Base-by-base conservation (phyloP, 2,113 vertebrate genomes). In the Crotalus horridus region DNA sequence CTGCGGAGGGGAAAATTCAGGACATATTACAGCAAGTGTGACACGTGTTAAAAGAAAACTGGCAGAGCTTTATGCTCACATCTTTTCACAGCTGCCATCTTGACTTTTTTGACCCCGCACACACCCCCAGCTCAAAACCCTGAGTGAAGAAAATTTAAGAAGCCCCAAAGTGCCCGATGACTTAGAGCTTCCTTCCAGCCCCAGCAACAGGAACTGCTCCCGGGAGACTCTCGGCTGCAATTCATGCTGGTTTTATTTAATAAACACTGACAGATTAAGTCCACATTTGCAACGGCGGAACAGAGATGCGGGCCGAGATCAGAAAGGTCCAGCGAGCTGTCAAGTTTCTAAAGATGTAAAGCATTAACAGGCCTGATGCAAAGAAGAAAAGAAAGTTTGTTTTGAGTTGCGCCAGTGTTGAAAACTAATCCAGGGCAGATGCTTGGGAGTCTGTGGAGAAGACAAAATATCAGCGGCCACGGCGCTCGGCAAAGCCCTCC, bases 381-480 rank as follows among this genome's bases (percentile, higher is more conserved):
- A 94, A 93, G 94, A 95, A 97, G 64, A 69, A 96, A 94, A 43
- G 89, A 33, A 93, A 90, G 90, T 89, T 89, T 95, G 46, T 81
- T 95, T 96, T 96, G 94, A 95, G 95, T 96, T 94, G 94, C 89
- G 90, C 69, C 93, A 95, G 87, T 95, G 95, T 91, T 54, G 93
- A 94, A 61, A 93, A 90, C 48, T 97, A 97, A 97, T 96, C 96
- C 94, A 95, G 93, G 95, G 95, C 96, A 96, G 94, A 95, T 96
- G 96, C 0, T 0, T 90, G 48, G 89, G 95, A 91, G 93, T 92
- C 96, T 92, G 89, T 90, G 89, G 85, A 85, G 61, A 59, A 96
- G 92, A 96, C 91, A 94, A 96, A 96, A 95, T 93, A 92, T 94
- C 90, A 81, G 74, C 17, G 94, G 91, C 91, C 91, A 61, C 89